phyloP scores from a whole-genome alignment of 1,140 invertebrate genomes.

The Saxidomus purpurata region DNA sequence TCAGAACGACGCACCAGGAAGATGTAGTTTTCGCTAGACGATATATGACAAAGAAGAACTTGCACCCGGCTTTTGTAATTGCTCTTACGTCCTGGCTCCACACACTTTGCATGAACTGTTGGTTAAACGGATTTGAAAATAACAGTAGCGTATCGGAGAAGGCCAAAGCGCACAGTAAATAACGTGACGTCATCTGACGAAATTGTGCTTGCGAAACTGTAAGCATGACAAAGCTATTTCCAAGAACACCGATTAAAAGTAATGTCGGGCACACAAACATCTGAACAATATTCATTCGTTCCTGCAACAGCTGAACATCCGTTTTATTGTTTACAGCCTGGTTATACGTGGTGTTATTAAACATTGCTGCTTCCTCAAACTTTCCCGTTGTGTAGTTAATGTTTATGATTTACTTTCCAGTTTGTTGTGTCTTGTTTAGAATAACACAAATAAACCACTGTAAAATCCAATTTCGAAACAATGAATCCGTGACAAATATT shows the following conservation, averaged over 20 bases:
- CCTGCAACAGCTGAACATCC: neutral
- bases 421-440: too few species aligned
- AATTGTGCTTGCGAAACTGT: slow-evolving; percentile 23
- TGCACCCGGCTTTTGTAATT: neutral
- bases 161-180: slow-evolving; percentile 17
- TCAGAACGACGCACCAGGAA: slow-evolving; percentile 7
- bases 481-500: too few species aligned
- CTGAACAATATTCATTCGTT: slow-evolving; percentile 16
- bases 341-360: too few species aligned
- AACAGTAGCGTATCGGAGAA: slow-evolving; percentile 20
- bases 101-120: slow-evolving; percentile 13
- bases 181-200: neutral
- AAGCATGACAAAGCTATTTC: neutral
- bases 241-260: slow-evolving; percentile 1
- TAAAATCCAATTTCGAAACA: too few species aligned
- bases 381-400: too few species aligned
- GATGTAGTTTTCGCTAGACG: neutral
- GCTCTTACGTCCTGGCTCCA: neutral
- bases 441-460: too few species aligned
- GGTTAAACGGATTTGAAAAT: slow-evolving; percentile 35
- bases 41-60: slow-evolving; percentile 31
- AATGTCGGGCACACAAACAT: neutral
- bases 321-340: too few species aligned
- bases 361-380: too few species aligned
- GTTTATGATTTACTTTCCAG: too few species aligned